Evolutionary conservation across 2,113 vertebrate genomes (phyloP).

Genomic region (Dipodomys ordii): DNA sequence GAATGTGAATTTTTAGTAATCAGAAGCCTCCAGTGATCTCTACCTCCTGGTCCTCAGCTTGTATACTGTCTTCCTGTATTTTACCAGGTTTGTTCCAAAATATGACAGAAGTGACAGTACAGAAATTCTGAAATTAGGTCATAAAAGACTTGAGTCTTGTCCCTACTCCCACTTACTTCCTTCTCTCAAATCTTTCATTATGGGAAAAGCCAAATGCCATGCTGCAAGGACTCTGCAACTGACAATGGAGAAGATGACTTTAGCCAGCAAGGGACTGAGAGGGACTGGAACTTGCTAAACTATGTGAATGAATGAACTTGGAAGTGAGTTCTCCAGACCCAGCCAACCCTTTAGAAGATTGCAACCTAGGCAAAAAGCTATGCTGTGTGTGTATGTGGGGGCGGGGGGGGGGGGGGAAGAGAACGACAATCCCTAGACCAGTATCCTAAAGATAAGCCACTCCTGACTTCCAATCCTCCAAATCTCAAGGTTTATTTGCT

Average conservation of each 20-base stretch:
- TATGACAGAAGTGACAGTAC: neutral
- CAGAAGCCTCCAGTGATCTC: neutral
- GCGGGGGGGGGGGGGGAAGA: too few species aligned
- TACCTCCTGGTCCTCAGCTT: neutral
- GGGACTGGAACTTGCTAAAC: neutral
- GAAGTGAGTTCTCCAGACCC: neutral
- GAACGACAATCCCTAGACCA: neutral
- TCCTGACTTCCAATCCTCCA: neutral
- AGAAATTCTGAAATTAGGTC: conserved; percentile 26
- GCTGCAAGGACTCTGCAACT: neutral
- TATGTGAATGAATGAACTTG: neutral
- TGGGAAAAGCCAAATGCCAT: neutral
- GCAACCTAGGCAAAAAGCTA: neutral
- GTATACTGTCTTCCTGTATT: neutral
- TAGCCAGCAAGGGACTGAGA: neutral
- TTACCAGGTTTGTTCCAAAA: neutral
- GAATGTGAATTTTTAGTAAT: neutral
- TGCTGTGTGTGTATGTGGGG: neutral
- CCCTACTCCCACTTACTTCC: neutral
- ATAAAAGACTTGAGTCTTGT: neutral
- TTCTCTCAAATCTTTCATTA: neutral
- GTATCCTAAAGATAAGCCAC: neutral
- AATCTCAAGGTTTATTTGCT: neutral
- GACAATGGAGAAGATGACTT: neutral
- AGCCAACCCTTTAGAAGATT: neutral